Percentiles rank a stretch among this genome's conserved stretches.
These are phyloP conservation scores for Parnassius orleans DNA, from an alignment of 2,888 invertebrate genomes.

Conservation along the genomic window DNA sequence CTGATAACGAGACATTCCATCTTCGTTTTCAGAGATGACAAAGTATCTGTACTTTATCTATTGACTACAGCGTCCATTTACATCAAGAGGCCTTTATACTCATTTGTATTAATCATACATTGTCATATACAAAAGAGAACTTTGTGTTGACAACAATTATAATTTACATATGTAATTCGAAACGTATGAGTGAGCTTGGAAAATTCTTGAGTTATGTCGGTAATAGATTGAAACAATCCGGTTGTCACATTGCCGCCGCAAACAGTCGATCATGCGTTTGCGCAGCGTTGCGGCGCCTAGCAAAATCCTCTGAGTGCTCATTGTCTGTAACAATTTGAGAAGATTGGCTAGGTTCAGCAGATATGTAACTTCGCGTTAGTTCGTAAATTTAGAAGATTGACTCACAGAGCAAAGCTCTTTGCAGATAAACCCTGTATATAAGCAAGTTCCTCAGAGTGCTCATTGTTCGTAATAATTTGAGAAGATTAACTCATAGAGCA, in stretches of 20 bases:
- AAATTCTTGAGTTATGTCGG: conserved; percentile 28
- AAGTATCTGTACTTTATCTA: too few species aligned
- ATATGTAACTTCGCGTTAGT: neutral
- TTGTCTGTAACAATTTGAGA: conserved; percentile 5
- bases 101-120: too few species aligned
- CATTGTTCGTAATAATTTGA: conserved; percentile 3
- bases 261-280: conserved; percentile 61
- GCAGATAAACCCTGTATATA: neutral
- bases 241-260: conserved; percentile 59
- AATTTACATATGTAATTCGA: too few species aligned
- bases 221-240: conserved; percentile 38
- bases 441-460: conserved; percentile 20
- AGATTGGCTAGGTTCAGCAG: conserved; percentile 16
- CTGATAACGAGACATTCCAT: too few species aligned
- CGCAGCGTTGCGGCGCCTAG: conserved; percentile 41
- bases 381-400: neutral
- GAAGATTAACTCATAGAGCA: conserved; percentile 12
- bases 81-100: too few species aligned
- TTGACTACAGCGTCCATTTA: too few species aligned
- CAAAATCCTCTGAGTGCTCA: conserved; percentile 22
- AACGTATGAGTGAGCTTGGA: conserved; percentile 3
- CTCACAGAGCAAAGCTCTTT: conserved; percentile 1
- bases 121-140: too few species aligned
- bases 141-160: too few species aligned
- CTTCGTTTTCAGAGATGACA: too few species aligned